These are phyloP conservation scores for Mechanitis mazaeus DNA, from an alignment of 2,888 invertebrate genomes.

Conservation along the genomic window DNA sequence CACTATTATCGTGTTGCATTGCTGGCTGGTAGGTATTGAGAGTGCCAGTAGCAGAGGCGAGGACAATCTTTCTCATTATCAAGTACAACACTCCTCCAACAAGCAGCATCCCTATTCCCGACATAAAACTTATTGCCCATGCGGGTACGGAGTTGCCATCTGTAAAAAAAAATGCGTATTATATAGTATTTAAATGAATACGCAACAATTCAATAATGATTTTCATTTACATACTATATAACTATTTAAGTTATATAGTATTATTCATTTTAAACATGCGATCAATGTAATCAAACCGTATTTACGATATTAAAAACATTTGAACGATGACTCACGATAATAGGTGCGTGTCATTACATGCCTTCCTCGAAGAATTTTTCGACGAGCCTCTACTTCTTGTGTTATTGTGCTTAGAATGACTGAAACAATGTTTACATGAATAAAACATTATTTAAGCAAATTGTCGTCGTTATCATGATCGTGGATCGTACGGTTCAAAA, in stretches of 20 bases:
- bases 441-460: too few species aligned
- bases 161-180: constrained; percentile 39
- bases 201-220: too few species aligned
- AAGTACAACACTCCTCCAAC: constrained; percentile 83
- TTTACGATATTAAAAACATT: not conserved
- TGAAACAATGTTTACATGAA: constrained; percentile 45
- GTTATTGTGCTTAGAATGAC: constrained; percentile 81
- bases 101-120: constrained; percentile 81
- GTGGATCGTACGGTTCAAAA: too few species aligned
- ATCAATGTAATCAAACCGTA: not conserved
- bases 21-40: constrained; percentile 75
- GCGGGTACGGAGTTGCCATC: constrained; percentile 84
- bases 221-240: too few species aligned
- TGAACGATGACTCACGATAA: constrained; percentile 80
- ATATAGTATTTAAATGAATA: too few species aligned
- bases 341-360: constrained; percentile 86
- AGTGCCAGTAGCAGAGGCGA: constrained; percentile 71
- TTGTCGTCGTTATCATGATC: too few species aligned
- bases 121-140: constrained; percentile 84
- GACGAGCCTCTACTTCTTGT: constrained; percentile 84
- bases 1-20: constrained; percentile 67
- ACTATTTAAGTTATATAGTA: too few species aligned
- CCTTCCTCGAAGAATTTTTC: constrained; percentile 86
- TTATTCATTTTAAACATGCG: too few species aligned
- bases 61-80: constrained; percentile 81